Evolutionary conservation across 2,113 vertebrate genomes (phyloP).

Genomic region (Varanus komodoensis): DNA sequence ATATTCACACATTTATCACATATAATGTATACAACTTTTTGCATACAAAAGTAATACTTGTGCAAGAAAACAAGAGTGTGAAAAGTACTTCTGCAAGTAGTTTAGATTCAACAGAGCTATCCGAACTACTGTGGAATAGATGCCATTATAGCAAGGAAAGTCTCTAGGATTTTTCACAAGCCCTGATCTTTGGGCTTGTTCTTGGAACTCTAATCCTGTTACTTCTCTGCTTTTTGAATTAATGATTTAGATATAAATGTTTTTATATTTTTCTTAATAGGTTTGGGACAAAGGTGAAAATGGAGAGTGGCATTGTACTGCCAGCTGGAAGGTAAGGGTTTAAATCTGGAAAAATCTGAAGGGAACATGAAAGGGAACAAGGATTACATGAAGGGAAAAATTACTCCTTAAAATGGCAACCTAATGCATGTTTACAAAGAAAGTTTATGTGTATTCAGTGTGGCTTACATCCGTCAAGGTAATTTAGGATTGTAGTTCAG

Average conservation of each 20-base stretch:
- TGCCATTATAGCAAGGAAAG: not conserved
- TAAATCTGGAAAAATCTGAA: not conserved
- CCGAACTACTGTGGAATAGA: not conserved
- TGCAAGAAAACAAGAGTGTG: not conserved
- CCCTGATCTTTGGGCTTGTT: not conserved
- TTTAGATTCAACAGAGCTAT: not conserved
- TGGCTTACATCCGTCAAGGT: not conserved
- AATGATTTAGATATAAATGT: not conserved
- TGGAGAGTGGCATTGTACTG: slow-evolving; percentile 96
- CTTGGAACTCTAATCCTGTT: not conserved
- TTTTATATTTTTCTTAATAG: slow-evolving; percentile 73
- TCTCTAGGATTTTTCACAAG: not conserved
- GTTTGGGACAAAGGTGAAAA: slow-evolving; percentile 98
- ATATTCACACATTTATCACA: too few relatives aligned
- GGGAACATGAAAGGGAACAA: not conserved
- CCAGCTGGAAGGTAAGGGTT: slow-evolving; percentile 94
- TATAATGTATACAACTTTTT: not conserved
- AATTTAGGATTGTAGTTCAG: not conserved
- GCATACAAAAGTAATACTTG: not conserved
- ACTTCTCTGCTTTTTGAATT: not conserved
- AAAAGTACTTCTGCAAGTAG: not conserved
- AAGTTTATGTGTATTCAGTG: not conserved
- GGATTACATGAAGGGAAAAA: not conserved
- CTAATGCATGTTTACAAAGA: not conserved
- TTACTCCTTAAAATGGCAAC: not conserved